These are phyloP conservation scores for Gymnosoma rotundatum DNA, from an alignment of 2,888 invertebrate species.

Conservation along the genomic window DNA sequence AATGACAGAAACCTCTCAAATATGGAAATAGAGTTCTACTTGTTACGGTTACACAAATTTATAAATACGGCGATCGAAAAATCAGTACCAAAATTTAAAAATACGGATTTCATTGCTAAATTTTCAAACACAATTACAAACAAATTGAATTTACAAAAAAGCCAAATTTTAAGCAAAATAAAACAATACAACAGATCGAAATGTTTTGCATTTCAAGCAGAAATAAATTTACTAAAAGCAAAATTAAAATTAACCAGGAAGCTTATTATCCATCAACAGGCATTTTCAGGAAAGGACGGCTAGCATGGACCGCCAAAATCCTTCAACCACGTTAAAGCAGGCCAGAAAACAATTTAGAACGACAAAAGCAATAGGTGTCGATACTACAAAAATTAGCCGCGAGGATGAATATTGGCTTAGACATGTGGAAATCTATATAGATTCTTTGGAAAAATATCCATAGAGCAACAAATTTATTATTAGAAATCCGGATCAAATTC, in stretches of 20 bases:
- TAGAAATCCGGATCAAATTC: not conserved
- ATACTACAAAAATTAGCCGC: not conserved
- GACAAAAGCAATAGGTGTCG: too few species aligned
- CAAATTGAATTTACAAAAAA: not conserved
- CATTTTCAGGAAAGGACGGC: not conserved
- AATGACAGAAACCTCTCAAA: too few species aligned
- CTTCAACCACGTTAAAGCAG: not conserved
- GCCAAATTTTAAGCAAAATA: constrained; percentile 16
- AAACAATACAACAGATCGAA: constrained; percentile 27
- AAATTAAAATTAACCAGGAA: constrained; percentile 2
- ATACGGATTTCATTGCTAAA: too few species aligned
- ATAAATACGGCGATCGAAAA: too few species aligned
- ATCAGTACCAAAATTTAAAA: too few species aligned
- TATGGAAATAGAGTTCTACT: too few species aligned
- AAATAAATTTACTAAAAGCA: constrained; percentile 5
- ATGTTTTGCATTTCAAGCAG: not conserved
- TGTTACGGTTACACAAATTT: too few species aligned
- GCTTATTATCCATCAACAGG: not conserved
- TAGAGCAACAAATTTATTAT: not conserved
- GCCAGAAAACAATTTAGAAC: not conserved
- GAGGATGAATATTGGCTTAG: constrained; percentile 4
- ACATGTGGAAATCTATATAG: constrained; percentile 1
- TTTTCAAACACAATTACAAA: constrained; percentile 6
- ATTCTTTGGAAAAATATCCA: not conserved
- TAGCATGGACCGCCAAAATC: constrained; percentile 5